These are phyloP conservation scores for Pammene aurita DNA, from an alignment of 2,888 invertebrate species.

Conservation along the genomic window DNA sequence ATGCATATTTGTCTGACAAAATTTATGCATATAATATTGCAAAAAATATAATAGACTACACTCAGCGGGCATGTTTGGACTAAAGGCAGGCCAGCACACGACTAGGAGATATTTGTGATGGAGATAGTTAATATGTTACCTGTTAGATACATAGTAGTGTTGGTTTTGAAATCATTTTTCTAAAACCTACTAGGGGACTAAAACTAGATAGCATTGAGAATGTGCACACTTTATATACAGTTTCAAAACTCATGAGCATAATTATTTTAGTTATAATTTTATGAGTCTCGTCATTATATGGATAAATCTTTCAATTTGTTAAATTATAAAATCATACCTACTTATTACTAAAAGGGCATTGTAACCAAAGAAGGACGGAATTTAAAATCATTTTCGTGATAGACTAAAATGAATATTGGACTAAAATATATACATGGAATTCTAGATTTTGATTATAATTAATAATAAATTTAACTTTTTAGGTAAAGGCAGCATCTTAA, in stretches of 20 bases:
- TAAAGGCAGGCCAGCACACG: too few species aligned
- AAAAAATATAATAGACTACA: too few species aligned
- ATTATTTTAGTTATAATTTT: neutral
- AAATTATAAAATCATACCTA: constrained; percentile 13
- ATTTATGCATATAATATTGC: too few species aligned
- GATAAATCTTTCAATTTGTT: constrained; percentile 1
- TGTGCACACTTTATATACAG: neutral
- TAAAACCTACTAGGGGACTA: too few species aligned
- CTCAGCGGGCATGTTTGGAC: too few species aligned
- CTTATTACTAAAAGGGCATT: neutral
- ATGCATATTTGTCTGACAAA: too few species aligned
- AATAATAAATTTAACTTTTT: neutral
- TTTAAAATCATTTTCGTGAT: constrained; percentile 1
- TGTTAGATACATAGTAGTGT: too few species aligned
- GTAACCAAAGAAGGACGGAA: constrained; percentile 26
- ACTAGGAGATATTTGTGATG: too few species aligned
- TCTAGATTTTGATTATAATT: neutral
- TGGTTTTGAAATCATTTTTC: too few species aligned
- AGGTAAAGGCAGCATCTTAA: neutral
- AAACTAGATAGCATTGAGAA: too few species aligned
- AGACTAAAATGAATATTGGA: neutral
- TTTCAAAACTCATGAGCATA: neutral
- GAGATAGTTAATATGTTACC: too few species aligned
- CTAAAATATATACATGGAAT: constrained; percentile 5
- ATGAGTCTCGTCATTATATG: neutral